Base-by-base conservation (phyloP, 2,888 invertebrate species). In the Chorisops tibialis region DNA sequence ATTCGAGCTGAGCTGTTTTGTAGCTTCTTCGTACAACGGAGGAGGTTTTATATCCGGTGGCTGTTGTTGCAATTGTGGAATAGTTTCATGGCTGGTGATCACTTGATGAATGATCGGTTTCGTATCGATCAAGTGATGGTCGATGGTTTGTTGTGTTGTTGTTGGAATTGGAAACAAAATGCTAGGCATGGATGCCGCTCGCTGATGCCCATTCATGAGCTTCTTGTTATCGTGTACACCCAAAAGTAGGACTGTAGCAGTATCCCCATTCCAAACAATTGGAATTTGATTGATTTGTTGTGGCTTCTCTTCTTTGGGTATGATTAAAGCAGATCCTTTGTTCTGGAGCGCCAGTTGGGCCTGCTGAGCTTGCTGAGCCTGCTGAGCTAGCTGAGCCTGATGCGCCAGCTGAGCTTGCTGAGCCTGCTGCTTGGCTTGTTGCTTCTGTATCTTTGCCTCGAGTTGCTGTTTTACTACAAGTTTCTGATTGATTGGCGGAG, bases 11-110 rank as follows among this genome's bases (percentile, higher is more conserved):
- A 85, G 73, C 65, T 83, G 79, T 67, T 84, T 83, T 3, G 85
- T 81, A 63, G 87, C 88, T 73, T 89, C 89, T 68, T 87, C 87
- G 71, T 89, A 89, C 61, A 86, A 82, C 12, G 88, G 88, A 9
- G 84, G 84, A 4, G 87, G 84, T 6, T 87, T 87, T 68, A 74
- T 79, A 52, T 72, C 75, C 64, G 76, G 75, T 58, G 75, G 61
- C 11, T 39, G 39, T 18, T 22, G 43, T 47, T 75, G 75, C 54
- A 75, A 71, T n/a, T 68, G 70, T 9, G 68, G 67, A 38, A 71
- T 70, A 18, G 69, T 72, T 35, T 61, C 61, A 35, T 51, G 61
- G 7, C 38, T 49, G 3, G 50, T 24, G 11, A 61, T 45, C 45
- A 43, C 51, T 24, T 69, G 80, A 64, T 75, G 79, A 63, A 72